Percentiles rank a stretch among this genome's conserved stretches.
phyloP scores from a whole-genome alignment of 2,888 invertebrate species.

The Megamerina dolium region DNA sequence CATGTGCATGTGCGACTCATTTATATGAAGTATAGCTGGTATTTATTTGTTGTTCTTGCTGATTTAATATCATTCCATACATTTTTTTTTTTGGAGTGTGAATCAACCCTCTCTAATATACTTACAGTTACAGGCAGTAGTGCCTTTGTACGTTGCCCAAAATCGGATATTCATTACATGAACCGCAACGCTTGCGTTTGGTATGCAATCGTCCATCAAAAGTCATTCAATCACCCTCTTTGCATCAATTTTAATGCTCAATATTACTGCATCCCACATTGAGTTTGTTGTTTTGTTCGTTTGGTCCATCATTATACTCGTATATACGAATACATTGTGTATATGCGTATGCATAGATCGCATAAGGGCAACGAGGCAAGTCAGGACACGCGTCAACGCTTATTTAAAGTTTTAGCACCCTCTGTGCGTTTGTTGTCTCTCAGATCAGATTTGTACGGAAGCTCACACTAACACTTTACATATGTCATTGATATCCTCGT shows the following conservation, averaged over 20 bases:
- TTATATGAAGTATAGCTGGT: no score
- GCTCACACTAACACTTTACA: slow-evolving; percentile 47
- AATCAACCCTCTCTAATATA: no score
- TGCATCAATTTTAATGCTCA: not conserved
- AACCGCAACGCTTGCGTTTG: slow-evolving; percentile 32
- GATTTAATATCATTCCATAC: no score
- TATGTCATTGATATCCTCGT: slow-evolving; percentile 51
- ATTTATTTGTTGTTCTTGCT: no score
- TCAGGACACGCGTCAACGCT: slow-evolving; percentile 43
- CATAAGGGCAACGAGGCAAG: slow-evolving; percentile 11
- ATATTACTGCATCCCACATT: slow-evolving; percentile 4
- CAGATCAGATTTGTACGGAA: slow-evolving; percentile 18
- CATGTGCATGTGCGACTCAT: no score
- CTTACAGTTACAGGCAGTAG: no score
- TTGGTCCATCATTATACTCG: no score
- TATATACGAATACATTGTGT: slow-evolving; percentile 17
- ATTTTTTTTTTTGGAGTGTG: no score
- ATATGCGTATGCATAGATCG: slow-evolving; percentile 6
- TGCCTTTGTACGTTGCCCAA: no score
- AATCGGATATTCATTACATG: slow-evolving; percentile 46
- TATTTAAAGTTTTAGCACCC: slow-evolving; percentile 43
- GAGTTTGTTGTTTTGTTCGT: no score
- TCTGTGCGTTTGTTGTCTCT: slow-evolving; percentile 22
- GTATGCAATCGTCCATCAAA: slow-evolving; percentile 1
- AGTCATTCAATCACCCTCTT: no score